Evolutionary conservation across 2,113 vertebrate species (phyloP).

Genomic region (Istiophorus platypterus): DNA sequence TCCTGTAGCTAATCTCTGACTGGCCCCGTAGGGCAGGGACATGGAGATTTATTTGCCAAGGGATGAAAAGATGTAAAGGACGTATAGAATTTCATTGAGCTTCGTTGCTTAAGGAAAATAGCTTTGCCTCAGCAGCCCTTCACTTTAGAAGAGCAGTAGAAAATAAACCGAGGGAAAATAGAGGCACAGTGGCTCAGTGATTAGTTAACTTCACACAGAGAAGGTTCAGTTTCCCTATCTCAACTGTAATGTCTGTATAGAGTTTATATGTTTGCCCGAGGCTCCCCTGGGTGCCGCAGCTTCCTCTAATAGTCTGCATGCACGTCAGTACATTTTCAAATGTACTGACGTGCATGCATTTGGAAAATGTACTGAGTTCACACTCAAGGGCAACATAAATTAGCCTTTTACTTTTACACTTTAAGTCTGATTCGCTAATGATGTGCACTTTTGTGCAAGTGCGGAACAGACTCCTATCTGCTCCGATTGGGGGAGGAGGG

Average conservation of each 20-base stretch:
- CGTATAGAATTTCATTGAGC: background rate
- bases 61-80: constrained; percentile 28
- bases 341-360: too few species aligned
- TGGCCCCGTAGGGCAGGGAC: constrained; percentile 13
- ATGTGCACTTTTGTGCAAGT: too few species aligned
- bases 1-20: constrained; percentile 68
- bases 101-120: background rate
- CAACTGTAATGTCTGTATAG: background rate
- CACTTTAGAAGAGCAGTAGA: background rate
- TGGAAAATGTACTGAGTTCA: too few species aligned
- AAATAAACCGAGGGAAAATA: background rate
- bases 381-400: too few species aligned
- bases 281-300: too few species aligned
- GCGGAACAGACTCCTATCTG: background rate
- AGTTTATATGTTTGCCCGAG: background rate
- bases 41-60: constrained; percentile 40
- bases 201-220: background rate
- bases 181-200: background rate
- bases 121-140: background rate
- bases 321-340: too few species aligned
- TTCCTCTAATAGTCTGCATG: too few species aligned
- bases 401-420: too few species aligned
- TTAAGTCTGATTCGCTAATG: too few species aligned
- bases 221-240: background rate
- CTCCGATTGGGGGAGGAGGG: background rate